phyloP scores from a whole-genome alignment of 2,113 vertebrate species.

The Coryphaenoides rupestris region DNA sequence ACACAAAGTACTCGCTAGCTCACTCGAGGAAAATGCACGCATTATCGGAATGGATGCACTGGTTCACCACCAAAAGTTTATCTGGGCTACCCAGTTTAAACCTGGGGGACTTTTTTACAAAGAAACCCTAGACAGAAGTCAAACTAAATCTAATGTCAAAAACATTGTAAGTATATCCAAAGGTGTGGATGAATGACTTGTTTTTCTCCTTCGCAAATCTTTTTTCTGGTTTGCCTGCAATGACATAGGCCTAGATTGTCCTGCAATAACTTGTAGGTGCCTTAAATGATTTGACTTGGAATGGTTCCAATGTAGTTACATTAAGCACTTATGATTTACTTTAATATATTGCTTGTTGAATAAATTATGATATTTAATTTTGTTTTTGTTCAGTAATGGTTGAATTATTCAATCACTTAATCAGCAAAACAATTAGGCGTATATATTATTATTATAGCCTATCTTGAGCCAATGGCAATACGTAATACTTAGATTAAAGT shows the following conservation, averaged over 20 bases:
- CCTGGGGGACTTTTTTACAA: slow-evolving; percentile 97
- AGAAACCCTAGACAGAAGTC: slow-evolving; percentile 82
- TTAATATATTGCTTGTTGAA: too few relatives aligned
- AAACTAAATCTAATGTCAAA: slow-evolving; percentile 83
- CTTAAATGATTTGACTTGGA: too few relatives aligned
- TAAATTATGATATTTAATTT: background rate
- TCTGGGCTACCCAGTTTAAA: slow-evolving; percentile 99
- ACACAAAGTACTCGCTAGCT: slow-evolving; percentile 91
- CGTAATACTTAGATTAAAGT: too few relatives aligned
- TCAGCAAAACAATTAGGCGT: too few relatives aligned
- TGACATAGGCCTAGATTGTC: too few relatives aligned
- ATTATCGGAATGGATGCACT: slow-evolving; percentile 96
- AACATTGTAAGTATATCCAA: slow-evolving; percentile 88
- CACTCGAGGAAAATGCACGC: slow-evolving; percentile 95
- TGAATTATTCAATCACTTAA: too few relatives aligned
- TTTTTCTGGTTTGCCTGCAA: too few relatives aligned
- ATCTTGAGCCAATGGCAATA: too few relatives aligned
- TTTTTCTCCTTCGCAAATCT: background rate
- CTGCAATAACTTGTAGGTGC: too few relatives aligned
- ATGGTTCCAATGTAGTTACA: too few relatives aligned
- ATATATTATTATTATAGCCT: too few relatives aligned
- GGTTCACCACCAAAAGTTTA: slow-evolving; percentile 93
- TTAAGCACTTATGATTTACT: too few relatives aligned
- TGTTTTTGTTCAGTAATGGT: background rate
- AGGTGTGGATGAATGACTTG: slow-evolving; percentile 1